These are phyloP conservation scores for Operophtera brumata DNA, from an alignment of 2,888 invertebrate species.

Conservation along the genomic window DNA sequence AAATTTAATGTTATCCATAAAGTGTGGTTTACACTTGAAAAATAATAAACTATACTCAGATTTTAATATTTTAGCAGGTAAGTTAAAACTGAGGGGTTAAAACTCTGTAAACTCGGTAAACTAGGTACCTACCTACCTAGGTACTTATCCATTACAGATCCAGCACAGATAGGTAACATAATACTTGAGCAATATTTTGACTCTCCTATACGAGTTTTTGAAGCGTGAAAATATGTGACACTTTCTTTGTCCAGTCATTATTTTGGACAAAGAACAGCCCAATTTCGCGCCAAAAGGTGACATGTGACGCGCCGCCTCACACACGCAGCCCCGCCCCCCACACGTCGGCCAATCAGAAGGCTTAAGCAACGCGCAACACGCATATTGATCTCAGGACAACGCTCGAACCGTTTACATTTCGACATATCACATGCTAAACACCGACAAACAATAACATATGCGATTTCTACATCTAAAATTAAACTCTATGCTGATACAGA, in stretches of 20 bases:
- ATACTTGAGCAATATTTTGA: too few species aligned
- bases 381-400: conserved; percentile 80
- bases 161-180: too few species aligned
- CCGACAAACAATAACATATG: conserved; percentile 77
- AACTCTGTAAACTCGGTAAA: too few species aligned
- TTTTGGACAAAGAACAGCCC: conserved; percentile 54
- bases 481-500: background rate
- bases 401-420: conserved; percentile 78
- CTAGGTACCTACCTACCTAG: too few species aligned
- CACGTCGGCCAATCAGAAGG: conserved; percentile 73
- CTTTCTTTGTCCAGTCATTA: conserved; percentile 24
- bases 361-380: conserved; percentile 77
- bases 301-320: conserved; percentile 65
- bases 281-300: conserved; percentile 75
- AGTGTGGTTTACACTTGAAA: too few species aligned
- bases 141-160: too few species aligned
- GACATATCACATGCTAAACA: conserved; percentile 80
- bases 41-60: too few species aligned
- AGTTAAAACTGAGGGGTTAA: too few species aligned
- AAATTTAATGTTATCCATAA: too few species aligned
- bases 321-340: conserved; percentile 72
- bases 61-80: too few species aligned
- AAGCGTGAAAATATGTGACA: conserved; percentile 2
- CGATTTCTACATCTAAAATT: conserved; percentile 30
- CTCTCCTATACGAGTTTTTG: background rate